Percentiles rank a stretch among this genome's conserved stretches.
Conservation (phyloP, 2,797 vertebrate species). For the Falco naumanni region DNA sequence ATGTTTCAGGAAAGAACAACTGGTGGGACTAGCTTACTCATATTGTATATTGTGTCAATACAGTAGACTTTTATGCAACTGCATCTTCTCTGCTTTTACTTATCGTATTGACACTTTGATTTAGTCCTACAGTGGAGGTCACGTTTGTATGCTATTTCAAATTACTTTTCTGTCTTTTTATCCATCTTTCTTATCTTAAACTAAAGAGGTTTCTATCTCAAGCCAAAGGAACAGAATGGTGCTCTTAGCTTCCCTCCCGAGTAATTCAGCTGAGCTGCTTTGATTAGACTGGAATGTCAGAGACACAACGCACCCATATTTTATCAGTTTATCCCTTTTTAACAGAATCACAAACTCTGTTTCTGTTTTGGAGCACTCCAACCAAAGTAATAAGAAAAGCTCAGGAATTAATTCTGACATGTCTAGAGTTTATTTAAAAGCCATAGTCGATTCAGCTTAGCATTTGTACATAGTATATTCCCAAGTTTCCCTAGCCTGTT, state of each 20-base stretch:
- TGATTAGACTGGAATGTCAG: not conserved
- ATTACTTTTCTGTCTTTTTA: not conserved
- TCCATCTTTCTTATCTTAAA: not conserved
- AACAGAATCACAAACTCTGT: not conserved
- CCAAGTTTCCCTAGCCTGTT: not conserved
- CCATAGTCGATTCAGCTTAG: not conserved
- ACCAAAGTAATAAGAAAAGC: not conserved
- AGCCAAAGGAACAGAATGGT: not conserved
- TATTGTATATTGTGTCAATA: not conserved
- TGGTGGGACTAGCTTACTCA: not conserved
- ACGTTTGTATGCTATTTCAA: not conserved
- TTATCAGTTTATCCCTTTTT: not conserved
- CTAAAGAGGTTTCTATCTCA: not conserved
- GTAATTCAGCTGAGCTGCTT: not conserved
- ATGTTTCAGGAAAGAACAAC: not conserved
- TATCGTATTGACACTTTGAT: not conserved
- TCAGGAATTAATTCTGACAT: not conserved
- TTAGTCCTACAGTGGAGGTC: not conserved
- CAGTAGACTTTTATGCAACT: not conserved
- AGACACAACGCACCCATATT: not conserved
- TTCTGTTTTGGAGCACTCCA: not conserved
- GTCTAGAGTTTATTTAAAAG: not conserved
- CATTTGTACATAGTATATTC: not conserved
- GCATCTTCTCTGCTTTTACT: not conserved
- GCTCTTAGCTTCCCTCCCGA: not conserved